Base-by-base conservation (phyloP, 2,888 invertebrate genomes). In the Masnerella sp. region DNA sequence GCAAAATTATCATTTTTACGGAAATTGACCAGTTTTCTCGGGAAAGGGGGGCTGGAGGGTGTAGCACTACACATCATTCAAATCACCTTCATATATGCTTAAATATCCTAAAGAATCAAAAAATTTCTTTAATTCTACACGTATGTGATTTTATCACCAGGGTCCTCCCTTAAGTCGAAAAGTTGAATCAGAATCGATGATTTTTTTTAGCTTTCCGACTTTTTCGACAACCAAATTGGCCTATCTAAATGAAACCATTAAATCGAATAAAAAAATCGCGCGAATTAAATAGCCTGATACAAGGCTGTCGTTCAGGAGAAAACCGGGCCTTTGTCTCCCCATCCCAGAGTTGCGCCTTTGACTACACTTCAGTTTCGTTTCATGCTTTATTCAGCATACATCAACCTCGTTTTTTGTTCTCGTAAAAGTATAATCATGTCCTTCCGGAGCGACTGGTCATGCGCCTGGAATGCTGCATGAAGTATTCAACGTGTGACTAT, bases 351-450 rank as follows among this genome's bases (percentile, higher is more conserved):
- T 34, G 18, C 42, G 49, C 67, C 58, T 67, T 67, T 70, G 62
- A 74, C 75, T 78, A 79, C 73, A 70, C 77, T 80, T 80, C 75
- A 74, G 75, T 77, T 76, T 67, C 49, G 65, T 61, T 78, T 77
- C 70, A 80, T 81, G 76, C 78, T 81, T 82, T 82, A 82, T 83
- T 83, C 80, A 82, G 71, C 78, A 74, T 78, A 78, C 78, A 77
- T 79, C 79, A 81, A 78, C 77, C 77, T 79, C 77, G 78, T 82
- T 81, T 78, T 58, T 67, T 73, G 70, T 68, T 49, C 69, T 77
- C 70, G 78, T 81, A 78, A 83, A 82, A 82, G 81, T 81, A 82
- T 83, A 82, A 83, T 83, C 82, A 77, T 79, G 82, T 82, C 78
- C 77, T 80, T 70, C 74, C 65, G 68, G 52, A 56, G 65, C 54